Evolutionary conservation across 64 coral and sea anemone species (phyloP).

Genomic region (Montipora sp.): DNA sequence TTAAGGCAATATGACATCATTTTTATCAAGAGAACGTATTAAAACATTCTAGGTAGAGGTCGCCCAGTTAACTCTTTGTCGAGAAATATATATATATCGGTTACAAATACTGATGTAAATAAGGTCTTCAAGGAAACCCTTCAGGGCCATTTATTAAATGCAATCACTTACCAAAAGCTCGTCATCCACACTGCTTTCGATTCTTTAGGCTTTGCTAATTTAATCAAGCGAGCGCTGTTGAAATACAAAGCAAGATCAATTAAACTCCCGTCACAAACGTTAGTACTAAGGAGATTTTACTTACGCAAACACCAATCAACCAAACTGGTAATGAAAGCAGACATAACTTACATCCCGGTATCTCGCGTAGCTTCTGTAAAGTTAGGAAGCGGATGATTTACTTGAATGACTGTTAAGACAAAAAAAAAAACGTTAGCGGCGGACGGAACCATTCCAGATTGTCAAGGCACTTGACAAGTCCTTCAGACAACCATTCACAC

Average conservation of each 20-base stretch:
- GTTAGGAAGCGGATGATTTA: constrained; percentile 69
- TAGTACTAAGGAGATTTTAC: neutral
- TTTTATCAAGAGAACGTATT: neutral
- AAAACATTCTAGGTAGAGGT: neutral
- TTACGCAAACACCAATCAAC: constrained; percentile 5
- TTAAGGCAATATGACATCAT: neutral
- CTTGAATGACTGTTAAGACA: constrained; percentile 49
- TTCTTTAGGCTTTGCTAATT: constrained; percentile 74
- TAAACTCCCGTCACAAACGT: neutral
- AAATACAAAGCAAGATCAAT: neutral
- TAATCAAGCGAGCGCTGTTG: constrained; percentile 54
- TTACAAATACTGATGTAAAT: neutral
- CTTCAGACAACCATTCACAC: constrained; percentile 13
- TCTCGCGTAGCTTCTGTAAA: constrained; percentile 70
- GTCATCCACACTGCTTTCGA: constrained; percentile 76
- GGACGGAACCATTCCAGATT: neutral
- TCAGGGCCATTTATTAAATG: too few species aligned
- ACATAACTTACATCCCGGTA: constrained; percentile 69
- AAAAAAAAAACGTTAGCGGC: neutral
- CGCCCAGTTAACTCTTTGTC: neutral
- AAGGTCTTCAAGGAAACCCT: too few species aligned
- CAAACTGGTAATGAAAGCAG: constrained; percentile 28
- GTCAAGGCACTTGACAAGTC: neutral
- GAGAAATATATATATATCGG: neutral
- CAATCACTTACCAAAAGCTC: constrained; percentile 65